phyloP scores from a whole-genome alignment of 92 coral and sea anemone species.

The Epizoanthus fatuus region DNA sequence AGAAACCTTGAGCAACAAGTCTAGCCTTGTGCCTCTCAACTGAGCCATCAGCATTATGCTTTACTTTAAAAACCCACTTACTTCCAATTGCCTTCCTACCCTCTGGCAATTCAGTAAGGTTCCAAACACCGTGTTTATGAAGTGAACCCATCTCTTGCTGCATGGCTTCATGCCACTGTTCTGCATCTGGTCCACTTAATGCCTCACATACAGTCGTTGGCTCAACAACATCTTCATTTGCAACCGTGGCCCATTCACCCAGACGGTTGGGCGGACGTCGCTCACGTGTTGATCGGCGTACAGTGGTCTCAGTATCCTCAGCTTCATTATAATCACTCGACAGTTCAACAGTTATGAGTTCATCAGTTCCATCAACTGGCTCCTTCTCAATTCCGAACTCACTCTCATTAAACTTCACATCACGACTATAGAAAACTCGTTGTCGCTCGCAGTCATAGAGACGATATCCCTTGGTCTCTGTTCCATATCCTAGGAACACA shows the following conservation, averaged over 20 bases:
- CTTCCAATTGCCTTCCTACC: constrained; percentile 65
- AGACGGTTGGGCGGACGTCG: constrained; percentile 59
- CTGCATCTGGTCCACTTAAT: constrained; percentile 49
- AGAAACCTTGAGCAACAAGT: constrained; percentile 81
- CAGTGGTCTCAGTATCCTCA: constrained; percentile 29
- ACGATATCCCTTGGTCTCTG: constrained; percentile 54
- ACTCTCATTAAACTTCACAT: constrained; percentile 63
- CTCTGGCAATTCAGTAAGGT: constrained; percentile 62
- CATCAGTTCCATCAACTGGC: constrained; percentile 32
- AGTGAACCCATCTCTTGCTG: constrained; percentile 61
- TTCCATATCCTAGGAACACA: constrained; percentile 71
- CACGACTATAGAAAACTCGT: constrained; percentile 56
- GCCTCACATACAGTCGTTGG: constrained; percentile 68
- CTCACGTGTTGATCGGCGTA: constrained; percentile 60
- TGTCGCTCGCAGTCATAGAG: constrained; percentile 60
- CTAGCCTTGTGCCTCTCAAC: constrained; percentile 71
- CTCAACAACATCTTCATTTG: constrained; percentile 57
- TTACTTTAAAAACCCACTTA: constrained; percentile 72
- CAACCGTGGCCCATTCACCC: constrained; percentile 66
- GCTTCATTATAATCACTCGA: constrained; percentile 52
- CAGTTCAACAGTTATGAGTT: constrained; percentile 54
- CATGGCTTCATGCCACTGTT: constrained; percentile 64
- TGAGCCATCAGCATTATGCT: constrained; percentile 74
- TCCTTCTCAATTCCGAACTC: constrained; percentile 59
- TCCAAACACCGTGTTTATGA: constrained; percentile 60